Base-by-base conservation (phyloP, 2,113 vertebrate genomes). In the Odocoileus virginianus region DNA sequence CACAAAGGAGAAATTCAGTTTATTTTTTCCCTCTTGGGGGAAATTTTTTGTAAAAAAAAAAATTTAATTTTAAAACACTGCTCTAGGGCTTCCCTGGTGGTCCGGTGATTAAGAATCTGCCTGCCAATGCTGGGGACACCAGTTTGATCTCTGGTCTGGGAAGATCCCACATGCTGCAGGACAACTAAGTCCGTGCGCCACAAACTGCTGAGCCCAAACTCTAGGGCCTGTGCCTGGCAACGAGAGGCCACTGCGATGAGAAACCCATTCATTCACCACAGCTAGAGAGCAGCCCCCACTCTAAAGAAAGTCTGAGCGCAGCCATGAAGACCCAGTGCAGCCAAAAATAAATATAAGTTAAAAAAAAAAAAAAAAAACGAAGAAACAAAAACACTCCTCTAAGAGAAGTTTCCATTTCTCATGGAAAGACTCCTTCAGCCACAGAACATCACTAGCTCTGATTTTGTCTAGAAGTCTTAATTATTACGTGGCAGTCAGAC, bases 151-250 rank as follows among this genome's bases (percentile, higher is more conserved):
- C 71, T 27, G 40, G 36, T 76, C 40, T 27, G 40, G 71, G 40
- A 74, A 43, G 36, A 43, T 27, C 11, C 71, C 40, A 15, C 23
- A 1, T 43, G 71, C 40, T 43, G 40, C n/a, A 76, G 40, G 23
- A 14, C 23, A 27, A 3, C 40, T 27, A 76, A 76, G 23, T 12
- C 71, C 7, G 0, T 76, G 71, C 1, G 0, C 40, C 71, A 76
- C 40, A 76, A 40, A 43, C 71, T 13, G 43, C 6, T 43, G 71
- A 76, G 36, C 40, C 40, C 40, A 14, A 76, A 76, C 71, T 14
- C 71, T 15, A 25, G 40, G 21, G 40, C 40, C 23, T 43, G 12
- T 14, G 23, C 40, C 23, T 0, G 2, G 36, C 23, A 14, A 43
- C 1, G 0, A 27, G 36, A 76, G 23, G 71, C 71, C 21, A 14